phyloP scores from a whole-genome alignment of 2,888 invertebrate species.

The Rhagium mordax region DNA sequence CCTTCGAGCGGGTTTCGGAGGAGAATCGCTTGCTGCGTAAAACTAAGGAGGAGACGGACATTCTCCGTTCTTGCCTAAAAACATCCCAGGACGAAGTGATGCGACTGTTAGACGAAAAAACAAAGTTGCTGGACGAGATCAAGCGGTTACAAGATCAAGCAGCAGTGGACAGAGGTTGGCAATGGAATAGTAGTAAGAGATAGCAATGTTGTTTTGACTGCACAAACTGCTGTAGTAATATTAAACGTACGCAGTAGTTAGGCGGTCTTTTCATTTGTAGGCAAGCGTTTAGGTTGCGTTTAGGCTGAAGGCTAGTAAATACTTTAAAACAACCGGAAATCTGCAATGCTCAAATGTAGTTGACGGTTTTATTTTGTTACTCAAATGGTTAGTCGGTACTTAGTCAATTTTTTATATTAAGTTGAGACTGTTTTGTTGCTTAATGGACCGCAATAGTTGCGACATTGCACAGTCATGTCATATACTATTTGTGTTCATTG shows the following conservation, averaged over 20 bases:
- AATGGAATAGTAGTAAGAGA: constrained; percentile 75
- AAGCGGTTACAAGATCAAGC: constrained; percentile 77
- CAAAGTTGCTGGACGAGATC: constrained; percentile 80
- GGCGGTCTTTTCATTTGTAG: constrained; percentile 39
- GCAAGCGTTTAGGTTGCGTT: constrained; percentile 33
- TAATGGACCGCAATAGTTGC: too few relatives aligned
- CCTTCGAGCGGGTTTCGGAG: constrained; percentile 75
- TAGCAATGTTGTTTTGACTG: constrained; percentile 82
- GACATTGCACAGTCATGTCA: too few relatives aligned
- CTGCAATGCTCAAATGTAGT: neutral
- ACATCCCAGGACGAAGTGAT: constrained; percentile 85
- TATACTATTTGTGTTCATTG: too few relatives aligned
- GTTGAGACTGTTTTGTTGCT: neutral
- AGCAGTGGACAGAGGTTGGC: constrained; percentile 63
- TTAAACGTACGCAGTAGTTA: constrained; percentile 55
- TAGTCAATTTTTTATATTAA: too few relatives aligned
- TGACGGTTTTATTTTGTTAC: neutral
- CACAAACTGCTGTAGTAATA: constrained; percentile 75
- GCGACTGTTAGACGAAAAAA: constrained; percentile 81
- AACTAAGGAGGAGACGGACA: constrained; percentile 75
- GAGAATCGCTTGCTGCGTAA: constrained; percentile 72
- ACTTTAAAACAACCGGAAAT: neutral
- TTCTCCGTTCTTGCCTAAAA: constrained; percentile 75
- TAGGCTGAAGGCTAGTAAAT: constrained; percentile 25
- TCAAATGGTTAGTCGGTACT: neutral